Base-by-base conservation (phyloP, 2,113 vertebrate genomes). In the Nanorana parkeri region DNA sequence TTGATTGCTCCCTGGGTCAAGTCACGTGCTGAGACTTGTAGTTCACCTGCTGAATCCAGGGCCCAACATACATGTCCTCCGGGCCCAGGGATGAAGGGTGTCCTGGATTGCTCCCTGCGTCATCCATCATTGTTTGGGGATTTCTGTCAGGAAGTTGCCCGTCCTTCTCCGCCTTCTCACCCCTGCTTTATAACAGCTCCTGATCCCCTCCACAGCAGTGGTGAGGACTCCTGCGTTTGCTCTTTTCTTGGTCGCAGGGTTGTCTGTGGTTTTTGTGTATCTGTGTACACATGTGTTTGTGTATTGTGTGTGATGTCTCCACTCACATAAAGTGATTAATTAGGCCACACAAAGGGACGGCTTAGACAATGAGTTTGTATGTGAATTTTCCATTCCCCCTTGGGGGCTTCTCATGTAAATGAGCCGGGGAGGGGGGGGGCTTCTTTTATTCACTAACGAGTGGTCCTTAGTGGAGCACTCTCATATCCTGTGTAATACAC, bases 251-350 rank as follows among this genome's bases (percentile, higher is more conserved):
- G 71, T 36, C 32, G 32, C 32, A 7, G 32, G 2, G 32, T 36
- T 36, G 54, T 74, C 68, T 55, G 71, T 10, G 47, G 23, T 54
- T 29, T 54, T 29, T 78, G 63, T 79, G 77, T 69, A 24, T 26
- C 51, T 16, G 17, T n/a, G 54, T 68, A 56, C 66, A 60, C 66
- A 61, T 28, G 41, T 61, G 54, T 47, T 47, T 68, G 66, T 69
- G 66, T 69, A 69, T 80, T 71, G 54, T 80, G 54, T 63, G 66
- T 51, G 32, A 71, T 80, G 77, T 80, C 67, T 80, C 32, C 55
- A 32, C 54, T 41, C 66, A 71, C 55, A 80, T 71, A 71, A 71
- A 69, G 67, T 80, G 78, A 80, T 80, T 80, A 69, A 80, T 71
- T 63, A 63, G 67, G 23, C 23, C 10, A 11, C 11, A 80, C 78